A percentile compares a stretch with the other conserved stretches of the same genome.
These are phyloP conservation scores for Lepidotrigona ventralis DNA, from an alignment of 1,140 invertebrate species.

Conservation along the genomic window DNA sequence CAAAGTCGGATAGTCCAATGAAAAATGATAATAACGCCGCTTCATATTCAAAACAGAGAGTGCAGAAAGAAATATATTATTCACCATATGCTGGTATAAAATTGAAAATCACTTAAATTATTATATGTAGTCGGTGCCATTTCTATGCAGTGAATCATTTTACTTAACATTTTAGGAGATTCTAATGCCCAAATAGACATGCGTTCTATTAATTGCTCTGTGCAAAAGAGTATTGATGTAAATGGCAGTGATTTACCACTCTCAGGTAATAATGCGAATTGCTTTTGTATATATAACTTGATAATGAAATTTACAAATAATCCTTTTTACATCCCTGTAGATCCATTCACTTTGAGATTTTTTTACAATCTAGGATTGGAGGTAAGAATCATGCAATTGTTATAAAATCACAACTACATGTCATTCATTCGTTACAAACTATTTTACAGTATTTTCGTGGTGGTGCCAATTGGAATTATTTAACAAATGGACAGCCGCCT, in stretches of 20 bases:
- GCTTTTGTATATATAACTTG: conserved; percentile 23
- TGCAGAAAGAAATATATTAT: conserved; percentile 26
- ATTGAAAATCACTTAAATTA: neutral
- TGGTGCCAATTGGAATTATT: conserved; percentile 47
- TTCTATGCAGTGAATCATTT: neutral
- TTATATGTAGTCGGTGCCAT: neutral
- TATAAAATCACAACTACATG: neutral
- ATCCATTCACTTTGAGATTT: conserved; percentile 83
- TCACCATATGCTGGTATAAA: conserved; percentile 37
- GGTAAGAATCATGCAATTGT: conserved; percentile 52
- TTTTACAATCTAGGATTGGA: conserved; percentile 86
- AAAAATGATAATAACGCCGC: conserved; percentile 10
- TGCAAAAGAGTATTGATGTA: conserved; percentile 79
- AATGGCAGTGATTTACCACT: conserved; percentile 82
- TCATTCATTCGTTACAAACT: conserved; percentile 27
- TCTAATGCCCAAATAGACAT: conserved; percentile 37
- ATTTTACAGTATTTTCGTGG: conserved; percentile 50
- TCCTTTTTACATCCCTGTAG: conserved; percentile 69
- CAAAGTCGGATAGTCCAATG: conserved; percentile 7
- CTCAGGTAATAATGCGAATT: conserved; percentile 75
- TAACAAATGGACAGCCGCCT: conserved; percentile 23
- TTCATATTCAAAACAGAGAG: conserved; percentile 15
- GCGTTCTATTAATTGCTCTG: conserved; percentile 77
- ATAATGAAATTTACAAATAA: conserved; percentile 32
- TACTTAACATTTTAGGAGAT: conserved; percentile 13